Evolutionary conservation across 2,113 vertebrate genomes (phyloP).

Genomic region (Motacilla tschutschensis): DNA sequence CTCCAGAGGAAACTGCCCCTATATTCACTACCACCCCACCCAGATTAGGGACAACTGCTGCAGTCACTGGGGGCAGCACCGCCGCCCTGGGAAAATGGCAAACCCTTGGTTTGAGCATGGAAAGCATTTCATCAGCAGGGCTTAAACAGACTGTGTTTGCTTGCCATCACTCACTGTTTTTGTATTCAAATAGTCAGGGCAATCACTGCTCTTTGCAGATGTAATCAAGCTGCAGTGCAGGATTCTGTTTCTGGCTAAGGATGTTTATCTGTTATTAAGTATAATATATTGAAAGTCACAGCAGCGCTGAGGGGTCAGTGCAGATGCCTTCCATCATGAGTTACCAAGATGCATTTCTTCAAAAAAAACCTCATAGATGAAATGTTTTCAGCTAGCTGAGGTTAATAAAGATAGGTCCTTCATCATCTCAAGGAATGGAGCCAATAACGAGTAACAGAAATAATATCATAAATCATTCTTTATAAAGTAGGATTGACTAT

Average conservation of each 20-base stretch:
- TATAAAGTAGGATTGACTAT: background rate
- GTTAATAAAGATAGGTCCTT: conserved; percentile 43
- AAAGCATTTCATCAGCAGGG: background rate
- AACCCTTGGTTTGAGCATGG: background rate
- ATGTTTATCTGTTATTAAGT: conserved; percentile 47
- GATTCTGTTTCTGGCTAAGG: conserved; percentile 23
- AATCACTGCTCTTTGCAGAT: conserved; percentile 17
- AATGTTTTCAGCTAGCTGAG: conserved; percentile 21
- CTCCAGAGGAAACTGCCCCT: background rate
- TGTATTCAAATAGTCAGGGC: conserved; percentile 16
- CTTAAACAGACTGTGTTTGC: background rate
- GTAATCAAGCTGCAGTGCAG: conserved; percentile 34
- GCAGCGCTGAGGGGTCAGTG: conserved; percentile 11
- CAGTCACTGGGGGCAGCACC: background rate
- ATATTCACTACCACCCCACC: background rate
- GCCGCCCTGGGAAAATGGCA: background rate
- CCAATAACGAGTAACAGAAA: conserved; percentile 22
- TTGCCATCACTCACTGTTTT: background rate
- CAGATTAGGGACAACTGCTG: background rate
- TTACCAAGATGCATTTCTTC: background rate
- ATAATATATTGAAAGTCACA: conserved; percentile 35
- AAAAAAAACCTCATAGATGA: background rate
- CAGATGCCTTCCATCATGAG: conserved; percentile 27
- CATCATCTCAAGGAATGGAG: conserved; percentile 37
- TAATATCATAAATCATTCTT: conserved; percentile 38